Conservation (phyloP, 2,888 invertebrate genomes). For the Harpalus rufipes region DNA sequence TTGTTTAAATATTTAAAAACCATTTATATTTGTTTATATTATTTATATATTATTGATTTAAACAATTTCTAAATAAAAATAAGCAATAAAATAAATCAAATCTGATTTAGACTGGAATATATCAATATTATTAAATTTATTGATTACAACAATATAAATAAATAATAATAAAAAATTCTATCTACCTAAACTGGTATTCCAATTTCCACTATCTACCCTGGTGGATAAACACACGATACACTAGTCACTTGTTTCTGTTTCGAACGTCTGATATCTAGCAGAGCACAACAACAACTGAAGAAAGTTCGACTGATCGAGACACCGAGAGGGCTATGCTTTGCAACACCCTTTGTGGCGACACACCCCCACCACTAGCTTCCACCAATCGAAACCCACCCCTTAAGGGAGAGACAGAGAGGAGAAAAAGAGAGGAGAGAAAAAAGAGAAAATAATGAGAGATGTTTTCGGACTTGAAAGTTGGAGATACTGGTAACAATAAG, state of each 20-base stretch:
- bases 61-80: no score
- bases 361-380: background rate
- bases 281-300: conserved; percentile 22
- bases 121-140: background rate
- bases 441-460: background rate
- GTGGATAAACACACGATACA: background rate
- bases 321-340: background rate
- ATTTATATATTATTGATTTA: no score
- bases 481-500: background rate
- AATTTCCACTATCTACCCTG: background rate
- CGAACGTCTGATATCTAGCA: background rate
- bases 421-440: background rate
- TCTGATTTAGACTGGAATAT: background rate
- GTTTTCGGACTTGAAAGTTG: background rate
- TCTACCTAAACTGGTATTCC: conserved; percentile 41
- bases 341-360: background rate
- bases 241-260: background rate
- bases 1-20: no score
- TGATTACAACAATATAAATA: background rate
- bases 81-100: background rate
- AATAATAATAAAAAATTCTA: no score
- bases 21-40: no score
- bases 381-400: background rate
- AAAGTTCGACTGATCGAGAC: background rate
- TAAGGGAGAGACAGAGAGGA: background rate